These are phyloP conservation scores for Pituophis catenifer DNA, from an alignment of 2,113 vertebrate species.

Conservation along the genomic window DNA sequence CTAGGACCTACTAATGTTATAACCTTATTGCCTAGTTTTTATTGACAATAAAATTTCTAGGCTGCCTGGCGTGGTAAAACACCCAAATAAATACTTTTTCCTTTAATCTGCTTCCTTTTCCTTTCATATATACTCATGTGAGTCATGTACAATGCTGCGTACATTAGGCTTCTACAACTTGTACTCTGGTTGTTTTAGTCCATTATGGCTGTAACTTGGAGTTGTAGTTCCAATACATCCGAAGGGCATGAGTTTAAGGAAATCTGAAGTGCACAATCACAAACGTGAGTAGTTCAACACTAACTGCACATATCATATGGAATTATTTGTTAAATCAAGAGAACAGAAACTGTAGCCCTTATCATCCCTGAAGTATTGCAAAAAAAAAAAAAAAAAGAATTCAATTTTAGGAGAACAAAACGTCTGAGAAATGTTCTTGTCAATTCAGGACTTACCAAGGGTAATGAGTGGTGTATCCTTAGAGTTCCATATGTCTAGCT, in stretches of 20 bases:
- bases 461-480: not conserved
- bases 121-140: not conserved
- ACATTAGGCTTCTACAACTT: not conserved
- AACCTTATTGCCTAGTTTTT: slow-evolving; percentile 3
- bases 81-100: not conserved
- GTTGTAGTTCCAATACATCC: not conserved
- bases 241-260: not conserved
- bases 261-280: not conserved
- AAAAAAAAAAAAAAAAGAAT: not conserved
- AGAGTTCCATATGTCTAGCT: not conserved
- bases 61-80: not conserved
- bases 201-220: not conserved
- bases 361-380: not conserved
- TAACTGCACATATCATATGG: not conserved
- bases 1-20: not conserved
- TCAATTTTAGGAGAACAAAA: not conserved
- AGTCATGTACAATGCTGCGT: not conserved
- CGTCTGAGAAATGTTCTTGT: not conserved
- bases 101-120: not conserved
- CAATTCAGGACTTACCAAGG: not conserved
- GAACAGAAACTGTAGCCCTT: not conserved
- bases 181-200: not conserved
- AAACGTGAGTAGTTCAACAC: not conserved
- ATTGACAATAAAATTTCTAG: slow-evolving; percentile 15
- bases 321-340: not conserved